Evolutionary conservation across 2,113 vertebrate species (phyloP), one percentile per base, ranked within the genome.

Genomic region (Pteropus alecto): DNA sequence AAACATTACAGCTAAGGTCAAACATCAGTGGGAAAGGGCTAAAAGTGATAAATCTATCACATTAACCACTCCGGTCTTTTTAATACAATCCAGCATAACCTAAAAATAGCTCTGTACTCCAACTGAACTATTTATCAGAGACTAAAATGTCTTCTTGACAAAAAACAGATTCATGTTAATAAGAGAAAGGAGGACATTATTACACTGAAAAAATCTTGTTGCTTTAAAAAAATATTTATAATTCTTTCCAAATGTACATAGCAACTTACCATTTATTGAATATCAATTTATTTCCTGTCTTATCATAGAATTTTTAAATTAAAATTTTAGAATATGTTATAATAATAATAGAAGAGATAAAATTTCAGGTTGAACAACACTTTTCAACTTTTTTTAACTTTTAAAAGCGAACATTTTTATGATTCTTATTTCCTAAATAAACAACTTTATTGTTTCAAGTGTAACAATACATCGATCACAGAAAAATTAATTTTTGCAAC

Each of bases 101-200:
- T 98, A 98, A 98, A 99, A 99, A 97, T 98, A 98, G 98, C 97
- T 98, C 97, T 94, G 26, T 1, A 97, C 97, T 98, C 98, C 98
- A 98, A 98, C 93, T 95, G 97, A 98, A 98, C 98, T 98, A 98
- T 98, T 98, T 98, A 98, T 98, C 98, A 98, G 94, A 98, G 97
- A 98, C 95, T 98, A 98, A 99, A 99, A 98, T 98, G 98, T 98
- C 98, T 98, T 97, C 96, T 97, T 99, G 99, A 99, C 98, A 99
- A 98, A 99, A 99, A 99, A 97, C 99, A 99, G 99, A 99, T 98
- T 99, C 96, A 98, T 98, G 98, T 99, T 99, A 99, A 99, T 99
- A 98, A 98, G 97, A 98, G 93, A 98, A 97, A 98, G 98, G 98
- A 98, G 99, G 98, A 98, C 98, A 98, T 98, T 98, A 98, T 98